Evolutionary conservation across 2,888 invertebrate genomes (phyloP).

Genomic region (Spilarctia lutea): DNA sequence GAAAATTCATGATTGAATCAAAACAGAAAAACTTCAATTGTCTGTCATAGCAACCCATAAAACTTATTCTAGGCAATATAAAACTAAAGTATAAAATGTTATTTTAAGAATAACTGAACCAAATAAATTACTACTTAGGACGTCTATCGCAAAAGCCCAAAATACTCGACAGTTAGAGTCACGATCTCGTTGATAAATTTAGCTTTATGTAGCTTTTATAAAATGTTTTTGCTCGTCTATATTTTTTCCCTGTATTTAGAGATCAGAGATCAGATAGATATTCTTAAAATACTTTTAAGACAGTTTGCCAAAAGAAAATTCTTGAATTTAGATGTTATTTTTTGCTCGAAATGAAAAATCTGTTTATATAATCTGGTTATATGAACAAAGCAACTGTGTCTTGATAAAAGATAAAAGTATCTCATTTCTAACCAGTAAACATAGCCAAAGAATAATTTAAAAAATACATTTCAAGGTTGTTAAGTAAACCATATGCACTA

Average conservation of each 20-base stretch:
- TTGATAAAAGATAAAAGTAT: background rate
- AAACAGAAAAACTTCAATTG: background rate
- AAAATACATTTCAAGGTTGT: no score
- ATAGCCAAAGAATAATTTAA: no score
- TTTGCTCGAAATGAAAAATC: no score
- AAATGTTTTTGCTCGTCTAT: background rate
- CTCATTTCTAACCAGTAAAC: background rate
- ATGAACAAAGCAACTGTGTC: background rate
- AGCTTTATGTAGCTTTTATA: background rate
- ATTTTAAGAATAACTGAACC: background rate
- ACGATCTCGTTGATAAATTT: background rate
- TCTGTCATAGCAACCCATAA: background rate
- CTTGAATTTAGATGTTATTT: background rate
- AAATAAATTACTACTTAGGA: background rate
- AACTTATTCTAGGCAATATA: background rate
- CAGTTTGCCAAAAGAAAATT: background rate
- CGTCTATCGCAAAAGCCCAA: background rate
- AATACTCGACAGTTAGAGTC: conserved; percentile 1
- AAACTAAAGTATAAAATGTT: background rate
- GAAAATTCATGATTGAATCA: background rate
- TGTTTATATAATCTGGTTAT: background rate
- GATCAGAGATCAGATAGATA: background rate
- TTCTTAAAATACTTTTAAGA: background rate
- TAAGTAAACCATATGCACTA: no score
- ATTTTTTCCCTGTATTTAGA: background rate